Base-by-base conservation (phyloP, 2,113 vertebrate species). In the Electrona antarctica region DNA sequence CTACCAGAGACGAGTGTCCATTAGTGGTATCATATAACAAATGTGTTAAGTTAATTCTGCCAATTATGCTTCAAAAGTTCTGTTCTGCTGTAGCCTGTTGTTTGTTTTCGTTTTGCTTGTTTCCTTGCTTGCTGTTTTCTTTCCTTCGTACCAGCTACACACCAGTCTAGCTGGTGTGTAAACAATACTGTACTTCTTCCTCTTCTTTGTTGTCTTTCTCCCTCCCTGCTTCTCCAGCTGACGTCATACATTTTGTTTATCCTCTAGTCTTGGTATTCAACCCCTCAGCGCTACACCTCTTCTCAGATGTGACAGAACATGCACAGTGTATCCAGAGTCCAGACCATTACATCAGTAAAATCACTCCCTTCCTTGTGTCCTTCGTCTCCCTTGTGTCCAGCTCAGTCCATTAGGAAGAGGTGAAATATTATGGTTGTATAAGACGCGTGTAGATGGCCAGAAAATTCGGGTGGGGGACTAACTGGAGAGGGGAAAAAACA, bases 141-240 rank as follows among this genome's bases (percentile, higher is more conserved):
- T 9, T 55, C 52, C 54, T 12, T 10, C 54, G 11, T 55, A 4
- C n/a, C n/a, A 13, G 12, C 13, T n/a, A 29, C 29, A 28, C 9
- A 54, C 51, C 49, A 48, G 50, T 10, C 62, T n/a, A n/a, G n/a
- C n/a, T n/a, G n/a, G n/a, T n/a, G n/a, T n/a, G n/a, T n/a, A n/a
- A n/a, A n/a, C n/a, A n/a, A 11, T 3, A 65, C 64, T 65, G 7
- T 3, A 65, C 64, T 65, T 65, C 52, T 65, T 49, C 45, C 12
- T 15, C 52, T 54, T 7, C 64, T 63, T 71, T 47, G 60, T 57
- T 67, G 63, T 60, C 33, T 47, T 41, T 10, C 5, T 45, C n/a
- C 28, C 54, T 12, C 10, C 47, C 46, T 71, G 12, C 10, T 10
- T 56, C 55, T 9, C 29, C 62, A 12, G 14, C 60, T 46, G 33